phyloP scores from a whole-genome alignment of 37 sponge, comb jelly and placozoan genomes.

The Geodia barretti region DNA sequence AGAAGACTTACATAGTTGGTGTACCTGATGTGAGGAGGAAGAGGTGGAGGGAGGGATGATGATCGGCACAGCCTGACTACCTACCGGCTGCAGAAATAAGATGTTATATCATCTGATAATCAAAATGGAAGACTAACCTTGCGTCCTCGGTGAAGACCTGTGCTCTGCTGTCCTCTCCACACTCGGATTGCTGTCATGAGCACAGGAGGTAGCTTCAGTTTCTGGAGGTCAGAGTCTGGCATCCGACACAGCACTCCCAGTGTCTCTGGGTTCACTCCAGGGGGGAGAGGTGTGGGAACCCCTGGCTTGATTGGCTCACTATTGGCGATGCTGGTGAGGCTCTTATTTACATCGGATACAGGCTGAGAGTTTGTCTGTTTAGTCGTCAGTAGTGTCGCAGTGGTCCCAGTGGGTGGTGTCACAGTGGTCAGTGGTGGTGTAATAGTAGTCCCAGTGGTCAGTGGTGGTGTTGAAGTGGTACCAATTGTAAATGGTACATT shows the following conservation, averaged over 20 bases:
- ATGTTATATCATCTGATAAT: background rate
- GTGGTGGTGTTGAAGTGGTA: too few species aligned
- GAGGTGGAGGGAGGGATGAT: background rate
- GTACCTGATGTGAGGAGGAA: too few species aligned
- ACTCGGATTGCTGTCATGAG: slow-evolving; percentile 47
- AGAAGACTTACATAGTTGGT: too few species aligned
- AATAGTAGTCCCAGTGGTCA: background rate
- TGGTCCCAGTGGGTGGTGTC: background rate
- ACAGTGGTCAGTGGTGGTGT: background rate
- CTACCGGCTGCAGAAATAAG: background rate
- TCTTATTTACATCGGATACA: too few species aligned
- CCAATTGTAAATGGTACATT: too few species aligned
- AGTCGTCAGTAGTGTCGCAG: background rate
- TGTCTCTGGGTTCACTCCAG: slow-evolving; percentile 52
- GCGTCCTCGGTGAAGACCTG: background rate
- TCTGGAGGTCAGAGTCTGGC: slow-evolving; percentile 38
- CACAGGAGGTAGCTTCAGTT: slow-evolving; percentile 32
- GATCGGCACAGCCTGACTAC: background rate
- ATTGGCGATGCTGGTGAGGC: background rate
- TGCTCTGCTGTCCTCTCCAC: slow-evolving; percentile 33
- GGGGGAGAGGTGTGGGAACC: slow-evolving; percentile 37
- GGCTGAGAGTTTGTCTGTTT: too few species aligned
- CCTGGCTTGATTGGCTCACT: slow-evolving; percentile 35
- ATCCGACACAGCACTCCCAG: slow-evolving; percentile 51
- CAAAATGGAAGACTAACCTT: slow-evolving; percentile 1